Conservation (phyloP, 2,797 vertebrate species). For the Triplophysa bombifrons region DNA sequence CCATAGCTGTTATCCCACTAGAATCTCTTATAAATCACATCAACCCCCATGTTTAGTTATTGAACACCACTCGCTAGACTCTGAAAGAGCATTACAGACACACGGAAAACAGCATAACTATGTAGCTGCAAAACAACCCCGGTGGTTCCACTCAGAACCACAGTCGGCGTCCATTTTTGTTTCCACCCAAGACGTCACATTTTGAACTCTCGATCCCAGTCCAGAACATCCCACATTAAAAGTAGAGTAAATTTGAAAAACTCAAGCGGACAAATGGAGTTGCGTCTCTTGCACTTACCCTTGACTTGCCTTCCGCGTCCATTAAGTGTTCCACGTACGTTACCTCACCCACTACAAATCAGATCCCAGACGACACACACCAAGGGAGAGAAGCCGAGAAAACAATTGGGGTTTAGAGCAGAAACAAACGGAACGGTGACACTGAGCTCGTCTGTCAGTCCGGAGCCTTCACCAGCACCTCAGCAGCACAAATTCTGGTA, state of each 20-base stretch:
- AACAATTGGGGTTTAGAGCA: conserved; percentile 99
- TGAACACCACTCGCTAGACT: conserved; percentile 65
- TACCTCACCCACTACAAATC: conserved; percentile 99
- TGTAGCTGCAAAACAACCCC: conserved; percentile 71
- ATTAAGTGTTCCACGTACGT: conserved; percentile 99
- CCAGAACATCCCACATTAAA: conserved; percentile 73
- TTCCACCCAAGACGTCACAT: conserved; percentile 78
- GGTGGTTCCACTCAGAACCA: conserved; percentile 72
- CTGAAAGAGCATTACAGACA: conserved; percentile 67
- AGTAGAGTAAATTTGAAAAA: conserved; percentile 65
- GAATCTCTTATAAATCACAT: conserved; percentile 21
- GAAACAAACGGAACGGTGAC: conserved; percentile 92
- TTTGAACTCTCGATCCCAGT: conserved; percentile 73
- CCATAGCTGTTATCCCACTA: conserved; percentile 36
- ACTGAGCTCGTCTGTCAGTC: conserved; percentile 91
- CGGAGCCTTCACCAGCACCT: conserved; percentile 88
- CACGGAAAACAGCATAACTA: conserved; percentile 69
- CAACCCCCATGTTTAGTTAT: conserved; percentile 67
- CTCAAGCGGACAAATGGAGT: conserved; percentile 81
- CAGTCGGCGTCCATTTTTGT: conserved; percentile 76
- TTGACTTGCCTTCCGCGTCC: conserved; percentile 99
- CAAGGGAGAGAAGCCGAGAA: conserved; percentile 99
- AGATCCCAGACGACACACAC: conserved; percentile 99
- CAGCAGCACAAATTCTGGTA: conserved; percentile 85
- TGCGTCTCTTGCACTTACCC: conserved; percentile 97